A percentile compares a stretch with the other conserved stretches of the same genome.
Conservation (phyloP, 2,797 vertebrate species). For the Brachyrhaphis roseni region DNA sequence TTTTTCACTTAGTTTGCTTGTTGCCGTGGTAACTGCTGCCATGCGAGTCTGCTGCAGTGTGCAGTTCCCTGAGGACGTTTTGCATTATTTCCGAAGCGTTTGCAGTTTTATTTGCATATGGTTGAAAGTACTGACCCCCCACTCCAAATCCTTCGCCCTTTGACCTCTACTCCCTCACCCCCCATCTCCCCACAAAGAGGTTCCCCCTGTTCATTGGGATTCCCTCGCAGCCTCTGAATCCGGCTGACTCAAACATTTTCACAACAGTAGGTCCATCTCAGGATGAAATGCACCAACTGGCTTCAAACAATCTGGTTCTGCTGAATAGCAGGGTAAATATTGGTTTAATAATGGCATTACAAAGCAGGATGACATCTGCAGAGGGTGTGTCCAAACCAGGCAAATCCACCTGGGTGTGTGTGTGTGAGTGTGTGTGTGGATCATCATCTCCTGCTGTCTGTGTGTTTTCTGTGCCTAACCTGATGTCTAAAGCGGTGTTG, state of each 20-base stretch:
- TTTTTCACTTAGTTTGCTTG: constrained; percentile 26
- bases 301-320: background rate
- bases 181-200: background rate
- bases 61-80: constrained; percentile 15
- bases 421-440: constrained; percentile 22
- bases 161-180: too few relatives aligned
- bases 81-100: constrained; percentile 47
- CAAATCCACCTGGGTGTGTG: constrained; percentile 28
- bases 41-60: background rate
- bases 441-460: constrained; percentile 3
- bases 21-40: constrained; percentile 24
- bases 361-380: constrained; percentile 9
- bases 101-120: constrained; percentile 44
- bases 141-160: too few relatives aligned
- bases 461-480: background rate
- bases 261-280: too few relatives aligned
- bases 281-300: constrained; percentile 21
- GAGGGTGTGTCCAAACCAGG: constrained; percentile 15
- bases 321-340: constrained; percentile 15
- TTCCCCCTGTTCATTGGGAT: constrained; percentile 10
- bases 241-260: background rate
- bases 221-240: constrained; percentile 10
- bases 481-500: background rate
- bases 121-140: background rate
- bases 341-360: background rate